These are phyloP conservation scores for Mercenaria mercenaria DNA, from an alignment of 1,140 invertebrate species.

Conservation along the genomic window DNA sequence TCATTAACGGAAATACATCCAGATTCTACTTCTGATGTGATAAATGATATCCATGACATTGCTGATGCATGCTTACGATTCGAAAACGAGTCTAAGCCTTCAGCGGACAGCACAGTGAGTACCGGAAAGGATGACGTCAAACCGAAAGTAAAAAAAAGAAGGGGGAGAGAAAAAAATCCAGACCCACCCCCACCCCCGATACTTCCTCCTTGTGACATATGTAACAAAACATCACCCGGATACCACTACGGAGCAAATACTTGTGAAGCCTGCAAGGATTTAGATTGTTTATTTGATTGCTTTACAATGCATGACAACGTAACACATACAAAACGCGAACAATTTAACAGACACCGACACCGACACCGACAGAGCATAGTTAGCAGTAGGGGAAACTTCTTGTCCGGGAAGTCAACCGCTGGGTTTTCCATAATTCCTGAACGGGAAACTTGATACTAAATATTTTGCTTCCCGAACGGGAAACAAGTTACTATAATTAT, in stretches of 20 bases:
- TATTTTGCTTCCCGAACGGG: no score
- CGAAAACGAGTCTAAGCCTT: neutral
- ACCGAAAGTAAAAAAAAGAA: slow-evolving; percentile 23
- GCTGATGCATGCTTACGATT: neutral
- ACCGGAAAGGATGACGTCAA: neutral
- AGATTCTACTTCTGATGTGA: neutral
- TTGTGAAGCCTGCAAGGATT: slow-evolving; percentile 86
- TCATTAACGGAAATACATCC: neutral
- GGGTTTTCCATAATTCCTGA: no score
- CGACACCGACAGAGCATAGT: no score
- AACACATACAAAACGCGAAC: no score
- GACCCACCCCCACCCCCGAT: slow-evolving; percentile 32
- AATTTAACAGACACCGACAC: no score
- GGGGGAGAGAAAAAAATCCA: slow-evolving; percentile 39
- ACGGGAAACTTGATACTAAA: no score
- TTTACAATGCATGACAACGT: no score
- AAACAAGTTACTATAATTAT: no score
- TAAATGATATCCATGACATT: neutral
- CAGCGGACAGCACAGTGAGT: neutral
- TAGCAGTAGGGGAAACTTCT: no score
- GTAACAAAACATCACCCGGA: slow-evolving; percentile 85
- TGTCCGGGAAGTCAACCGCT: no score
- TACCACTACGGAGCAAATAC: slow-evolving; percentile 86
- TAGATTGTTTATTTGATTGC: neutral
- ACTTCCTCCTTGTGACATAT: slow-evolving; percentile 84